Evolutionary conservation across 2,888 invertebrate species (phyloP).

Genomic region (Druceiella hillmani): DNA sequence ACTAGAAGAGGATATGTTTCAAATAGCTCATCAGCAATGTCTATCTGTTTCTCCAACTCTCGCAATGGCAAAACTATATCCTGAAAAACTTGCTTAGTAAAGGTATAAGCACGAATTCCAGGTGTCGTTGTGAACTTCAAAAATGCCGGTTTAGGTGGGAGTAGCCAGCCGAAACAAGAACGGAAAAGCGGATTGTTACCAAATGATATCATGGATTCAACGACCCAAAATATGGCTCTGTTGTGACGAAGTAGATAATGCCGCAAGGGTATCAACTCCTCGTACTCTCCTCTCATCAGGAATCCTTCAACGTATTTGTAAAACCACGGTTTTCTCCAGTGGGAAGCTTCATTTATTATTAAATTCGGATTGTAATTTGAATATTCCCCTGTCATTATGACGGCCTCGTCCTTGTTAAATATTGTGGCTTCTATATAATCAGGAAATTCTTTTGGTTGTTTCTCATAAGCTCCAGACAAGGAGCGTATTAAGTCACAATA

Average conservation of each 20-base stretch:
- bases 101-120: slow-evolving; percentile 61
- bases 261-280: slow-evolving; percentile 57
- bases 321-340: slow-evolving; percentile 69
- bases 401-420: slow-evolving; percentile 56
- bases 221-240: slow-evolving; percentile 67
- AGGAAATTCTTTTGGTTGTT: slow-evolving; percentile 39
- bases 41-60: slow-evolving; percentile 59
- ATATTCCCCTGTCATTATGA: slow-evolving; percentile 62
- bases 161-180: slow-evolving; percentile 58
- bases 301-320: slow-evolving; percentile 61
- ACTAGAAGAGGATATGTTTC: slow-evolving; percentile 63
- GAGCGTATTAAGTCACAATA: slow-evolving; percentile 59
- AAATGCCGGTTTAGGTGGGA: slow-evolving; percentile 67
- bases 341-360: slow-evolving; percentile 51
- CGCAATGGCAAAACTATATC: slow-evolving; percentile 63
- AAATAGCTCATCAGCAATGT: slow-evolving; percentile 53
- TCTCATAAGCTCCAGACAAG: slow-evolving; percentile 52
- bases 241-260: slow-evolving; percentile 63
- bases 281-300: slow-evolving; percentile 45
- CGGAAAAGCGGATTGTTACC: slow-evolving; percentile 62
- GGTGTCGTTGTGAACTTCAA: slow-evolving; percentile 68
- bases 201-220: slow-evolving; percentile 65
- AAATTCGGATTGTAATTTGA: slow-evolving; percentile 50
- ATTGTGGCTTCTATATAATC: slow-evolving; percentile 65
- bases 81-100: slow-evolving; percentile 66